phyloP scores from a whole-genome alignment of 1,140 invertebrate species.

The Magallana ariakensis region DNA sequence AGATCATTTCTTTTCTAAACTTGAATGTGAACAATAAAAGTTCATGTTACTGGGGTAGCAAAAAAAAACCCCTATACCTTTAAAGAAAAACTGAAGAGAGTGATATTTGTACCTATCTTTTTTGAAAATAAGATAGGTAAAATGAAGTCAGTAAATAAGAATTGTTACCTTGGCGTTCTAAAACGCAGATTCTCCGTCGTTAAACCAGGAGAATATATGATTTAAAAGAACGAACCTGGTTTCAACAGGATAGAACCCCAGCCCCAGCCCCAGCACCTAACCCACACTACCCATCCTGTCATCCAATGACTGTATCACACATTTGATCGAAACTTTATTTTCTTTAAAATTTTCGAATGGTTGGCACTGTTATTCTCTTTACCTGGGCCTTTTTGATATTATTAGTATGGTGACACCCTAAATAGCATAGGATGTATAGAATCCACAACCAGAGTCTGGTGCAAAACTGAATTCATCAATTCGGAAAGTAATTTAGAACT shows the following conservation, averaged over 20 bases:
- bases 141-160: background rate
- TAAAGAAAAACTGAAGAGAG: too few relatives aligned
- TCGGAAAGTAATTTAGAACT: background rate
- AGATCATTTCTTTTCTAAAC: too few relatives aligned
- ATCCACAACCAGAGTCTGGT: background rate
- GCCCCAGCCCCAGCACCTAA: too few relatives aligned
- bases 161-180: background rate
- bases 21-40: too few relatives aligned
- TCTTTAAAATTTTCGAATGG: background rate
- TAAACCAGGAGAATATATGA: background rate
- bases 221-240: background rate
- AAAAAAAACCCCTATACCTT: too few relatives aligned
- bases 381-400: background rate
- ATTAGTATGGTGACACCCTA: background rate
- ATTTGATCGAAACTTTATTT: background rate
- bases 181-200: background rate
- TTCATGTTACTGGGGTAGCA: too few relatives aligned
- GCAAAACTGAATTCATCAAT: background rate
- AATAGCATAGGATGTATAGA: background rate
- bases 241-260: background rate
- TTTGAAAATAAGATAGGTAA: too few relatives aligned
- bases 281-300: background rate
- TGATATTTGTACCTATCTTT: too few relatives aligned
- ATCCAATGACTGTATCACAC: background rate
- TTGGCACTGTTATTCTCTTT: background rate